These are phyloP conservation scores for Erpobdella octoculata DNA, from an alignment of 2,888 invertebrate species.

Conservation along the genomic window DNA sequence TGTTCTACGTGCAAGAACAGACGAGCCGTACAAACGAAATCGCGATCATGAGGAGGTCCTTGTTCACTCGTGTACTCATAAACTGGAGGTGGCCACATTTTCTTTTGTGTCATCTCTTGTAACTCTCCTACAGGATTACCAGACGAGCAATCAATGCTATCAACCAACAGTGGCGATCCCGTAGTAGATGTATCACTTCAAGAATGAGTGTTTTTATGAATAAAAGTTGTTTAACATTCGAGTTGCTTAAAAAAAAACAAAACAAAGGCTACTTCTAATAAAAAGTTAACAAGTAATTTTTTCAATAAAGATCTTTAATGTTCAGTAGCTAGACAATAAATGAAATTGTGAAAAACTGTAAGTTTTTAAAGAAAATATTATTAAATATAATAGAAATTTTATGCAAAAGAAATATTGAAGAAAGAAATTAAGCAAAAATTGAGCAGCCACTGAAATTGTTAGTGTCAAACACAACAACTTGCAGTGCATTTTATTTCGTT, in stretches of 20 bases:
- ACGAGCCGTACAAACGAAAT: constrained; percentile 83
- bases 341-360: too few relatives aligned
- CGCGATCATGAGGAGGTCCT: constrained; percentile 82
- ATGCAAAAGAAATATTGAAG: too few relatives aligned
- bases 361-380: too few relatives aligned
- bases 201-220: background rate
- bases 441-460: too few relatives aligned
- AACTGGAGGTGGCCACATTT: constrained; percentile 85
- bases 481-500: too few relatives aligned
- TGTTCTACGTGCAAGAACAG: constrained; percentile 73
- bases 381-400: too few relatives aligned
- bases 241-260: background rate
- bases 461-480: too few relatives aligned
- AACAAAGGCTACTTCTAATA: background rate
- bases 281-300: too few relatives aligned
- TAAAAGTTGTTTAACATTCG: background rate
- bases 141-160: constrained; percentile 22
- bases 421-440: too few relatives aligned
- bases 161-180: background rate
- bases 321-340: too few relatives aligned
- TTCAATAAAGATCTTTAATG: too few relatives aligned
- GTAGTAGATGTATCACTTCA: background rate
- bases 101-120: constrained; percentile 85
- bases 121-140: constrained; percentile 83
- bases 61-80: constrained; percentile 80